phyloP scores from a whole-genome alignment of 2,888 invertebrate genomes.

The Arctia plantaginis region DNA sequence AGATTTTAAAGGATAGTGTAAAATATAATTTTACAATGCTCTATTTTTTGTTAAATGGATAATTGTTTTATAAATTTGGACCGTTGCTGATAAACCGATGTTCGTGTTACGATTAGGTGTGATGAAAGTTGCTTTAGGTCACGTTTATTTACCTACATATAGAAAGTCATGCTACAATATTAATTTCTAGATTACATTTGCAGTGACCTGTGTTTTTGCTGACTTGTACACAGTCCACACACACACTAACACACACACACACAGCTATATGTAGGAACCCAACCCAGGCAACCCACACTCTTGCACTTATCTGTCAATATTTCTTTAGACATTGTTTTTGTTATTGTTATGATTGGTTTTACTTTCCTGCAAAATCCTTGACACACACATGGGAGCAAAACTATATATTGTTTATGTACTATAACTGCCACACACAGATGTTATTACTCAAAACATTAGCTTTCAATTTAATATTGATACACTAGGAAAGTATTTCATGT shows the following conservation, averaged over 20 bases:
- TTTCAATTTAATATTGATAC: constrained; percentile 14
- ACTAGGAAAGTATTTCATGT: constrained; percentile 9
- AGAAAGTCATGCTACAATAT: constrained; percentile 37
- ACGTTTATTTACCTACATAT: constrained; percentile 41
- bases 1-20: constrained; percentile 52
- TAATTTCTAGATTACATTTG: constrained; percentile 21
- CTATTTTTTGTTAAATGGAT: constrained; percentile 46
- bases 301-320: constrained; percentile 20
- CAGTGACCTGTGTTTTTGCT: constrained; percentile 15
- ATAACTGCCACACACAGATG: neutral
- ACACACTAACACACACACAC: neutral
- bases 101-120: constrained; percentile 46
- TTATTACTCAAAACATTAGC: constrained; percentile 19
- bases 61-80: constrained; percentile 42
- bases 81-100: constrained; percentile 48
- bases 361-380: neutral
- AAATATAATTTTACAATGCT: constrained; percentile 63
- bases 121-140: constrained; percentile 44
- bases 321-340: constrained; percentile 9
- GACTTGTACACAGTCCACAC: constrained; percentile 1
- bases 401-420: neutral
- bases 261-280: neutral
- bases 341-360: neutral
- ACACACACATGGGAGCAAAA: neutral
- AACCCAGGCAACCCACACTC: neutral